These are phyloP conservation scores for Eriosoma lanigerum DNA, from an alignment of 1,140 invertebrate species.

Conservation along the genomic window DNA sequence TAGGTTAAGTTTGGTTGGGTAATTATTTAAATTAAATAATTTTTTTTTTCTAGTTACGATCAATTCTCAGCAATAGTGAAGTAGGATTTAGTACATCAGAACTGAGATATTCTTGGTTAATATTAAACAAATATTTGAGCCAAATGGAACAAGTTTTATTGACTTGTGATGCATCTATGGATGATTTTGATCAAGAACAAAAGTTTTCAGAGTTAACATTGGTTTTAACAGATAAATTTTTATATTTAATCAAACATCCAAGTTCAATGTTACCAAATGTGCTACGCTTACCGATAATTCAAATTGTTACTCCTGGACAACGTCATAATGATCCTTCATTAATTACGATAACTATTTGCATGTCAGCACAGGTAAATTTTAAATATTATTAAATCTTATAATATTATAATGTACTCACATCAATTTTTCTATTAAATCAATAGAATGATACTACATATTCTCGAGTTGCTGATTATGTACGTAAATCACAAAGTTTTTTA, in stretches of 20 bases:
- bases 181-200: slow-evolving; percentile 22
- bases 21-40: too few relatives aligned
- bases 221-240: slow-evolving; percentile 33
- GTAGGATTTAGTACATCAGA: slow-evolving; percentile 29
- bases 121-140: slow-evolving; percentile 38
- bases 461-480: slow-evolving; percentile 45
- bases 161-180: slow-evolving; percentile 32
- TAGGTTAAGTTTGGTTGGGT: too few relatives aligned
- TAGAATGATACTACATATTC: slow-evolving; percentile 35
- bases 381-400: too few relatives aligned
- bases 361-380: slow-evolving; percentile 14
- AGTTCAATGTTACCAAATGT: slow-evolving; percentile 16
- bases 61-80: slow-evolving; percentile 10
- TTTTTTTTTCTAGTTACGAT: slow-evolving; percentile 39
- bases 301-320: slow-evolving; percentile 37
- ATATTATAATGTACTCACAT: too few relatives aligned
- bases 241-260: slow-evolving; percentile 45
- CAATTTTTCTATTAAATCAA: not conserved
- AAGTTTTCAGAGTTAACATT: slow-evolving; percentile 26
- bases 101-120: slow-evolving; percentile 43
- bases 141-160: slow-evolving; percentile 10
- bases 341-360: slow-evolving; percentile 43
- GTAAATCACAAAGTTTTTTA: slow-evolving; percentile 42
- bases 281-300: slow-evolving; percentile 36
- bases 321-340: slow-evolving; percentile 27